Conservation (phyloP, 2,888 invertebrate species). For the Parelbella ahira region DNA sequence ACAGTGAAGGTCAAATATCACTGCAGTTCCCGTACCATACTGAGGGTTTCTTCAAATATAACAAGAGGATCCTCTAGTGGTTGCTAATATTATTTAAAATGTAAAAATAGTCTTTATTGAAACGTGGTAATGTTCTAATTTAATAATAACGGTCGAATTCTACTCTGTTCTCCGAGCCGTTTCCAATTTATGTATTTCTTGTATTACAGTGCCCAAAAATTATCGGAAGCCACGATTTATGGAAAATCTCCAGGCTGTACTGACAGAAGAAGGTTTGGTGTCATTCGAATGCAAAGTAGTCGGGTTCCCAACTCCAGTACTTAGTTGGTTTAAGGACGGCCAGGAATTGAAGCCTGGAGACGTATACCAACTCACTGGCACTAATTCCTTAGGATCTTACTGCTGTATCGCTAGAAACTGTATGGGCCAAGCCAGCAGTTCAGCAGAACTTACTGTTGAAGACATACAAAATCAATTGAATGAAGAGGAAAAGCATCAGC, state of each 20-base stretch:
- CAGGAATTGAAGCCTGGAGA: conserved; percentile 95
- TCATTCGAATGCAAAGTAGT: conserved; percentile 97
- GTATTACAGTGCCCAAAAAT: conserved; percentile 90
- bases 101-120: too few relatives aligned
- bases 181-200: too few relatives aligned
- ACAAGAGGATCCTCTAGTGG: too few relatives aligned
- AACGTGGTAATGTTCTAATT: too few relatives aligned
- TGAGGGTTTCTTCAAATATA: too few relatives aligned
- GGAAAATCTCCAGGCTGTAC: conserved; percentile 92
- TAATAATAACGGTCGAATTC: background rate
- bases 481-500: conserved; percentile 90
- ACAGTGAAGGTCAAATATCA: too few relatives aligned
- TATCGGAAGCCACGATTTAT: conserved; percentile 94
- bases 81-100: too few relatives aligned
- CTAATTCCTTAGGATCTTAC: conserved; percentile 93
- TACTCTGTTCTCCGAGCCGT: too few relatives aligned
- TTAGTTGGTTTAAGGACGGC: conserved; percentile 96
- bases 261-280: conserved; percentile 94
- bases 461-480: conserved; percentile 94
- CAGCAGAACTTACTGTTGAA: conserved; percentile 92
- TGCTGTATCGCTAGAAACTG: conserved; percentile 94
- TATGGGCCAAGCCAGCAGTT: conserved; percentile 94
- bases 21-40: too few relatives aligned
- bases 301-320: conserved; percentile 92
- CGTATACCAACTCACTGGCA: conserved; percentile 94